Evolutionary conservation across 2,888 invertebrate genomes (phyloP).

Genomic region (Watsonalla binaria): DNA sequence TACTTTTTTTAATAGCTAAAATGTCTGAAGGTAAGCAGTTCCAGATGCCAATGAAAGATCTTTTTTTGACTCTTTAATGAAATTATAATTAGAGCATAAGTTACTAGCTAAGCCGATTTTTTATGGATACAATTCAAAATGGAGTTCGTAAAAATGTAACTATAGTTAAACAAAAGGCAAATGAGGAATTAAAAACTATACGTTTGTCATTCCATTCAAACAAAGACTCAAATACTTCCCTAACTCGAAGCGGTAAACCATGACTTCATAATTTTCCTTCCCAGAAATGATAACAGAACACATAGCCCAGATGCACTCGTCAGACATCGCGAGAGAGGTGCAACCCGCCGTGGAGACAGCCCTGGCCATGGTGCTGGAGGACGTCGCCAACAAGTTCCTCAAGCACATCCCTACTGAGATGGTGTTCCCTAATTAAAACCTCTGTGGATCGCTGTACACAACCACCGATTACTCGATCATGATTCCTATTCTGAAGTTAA

Average conservation of each 20-base stretch:
- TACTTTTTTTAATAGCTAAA: no score
- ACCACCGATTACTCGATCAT: neutral
- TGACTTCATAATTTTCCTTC: constrained; percentile 14
- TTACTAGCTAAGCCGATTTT: no score
- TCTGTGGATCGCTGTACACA: constrained; percentile 1
- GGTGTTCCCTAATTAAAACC: constrained; percentile 59
- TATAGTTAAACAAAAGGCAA: no score
- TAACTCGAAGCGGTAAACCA: neutral
- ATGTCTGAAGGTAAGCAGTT: no score
- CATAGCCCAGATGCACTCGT: constrained; percentile 78
- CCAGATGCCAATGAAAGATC: no score
- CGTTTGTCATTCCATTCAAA: no score
- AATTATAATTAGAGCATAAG: no score
- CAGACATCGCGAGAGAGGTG: constrained; percentile 75
- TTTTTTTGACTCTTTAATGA: no score
- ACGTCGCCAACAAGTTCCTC: constrained; percentile 76
- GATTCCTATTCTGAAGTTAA: constrained; percentile 4
- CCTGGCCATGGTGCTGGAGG: constrained; percentile 77
- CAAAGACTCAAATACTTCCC: no score
- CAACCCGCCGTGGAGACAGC: constrained; percentile 80
- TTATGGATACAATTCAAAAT: no score
- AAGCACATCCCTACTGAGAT: constrained; percentile 66
- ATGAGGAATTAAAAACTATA: no score
- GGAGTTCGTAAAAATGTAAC: no score
- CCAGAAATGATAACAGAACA: constrained; percentile 80